These are phyloP conservation scores for Cercocebus atys DNA, from an alignment of 2,113 vertebrate genomes.

Conservation along the genomic window DNA sequence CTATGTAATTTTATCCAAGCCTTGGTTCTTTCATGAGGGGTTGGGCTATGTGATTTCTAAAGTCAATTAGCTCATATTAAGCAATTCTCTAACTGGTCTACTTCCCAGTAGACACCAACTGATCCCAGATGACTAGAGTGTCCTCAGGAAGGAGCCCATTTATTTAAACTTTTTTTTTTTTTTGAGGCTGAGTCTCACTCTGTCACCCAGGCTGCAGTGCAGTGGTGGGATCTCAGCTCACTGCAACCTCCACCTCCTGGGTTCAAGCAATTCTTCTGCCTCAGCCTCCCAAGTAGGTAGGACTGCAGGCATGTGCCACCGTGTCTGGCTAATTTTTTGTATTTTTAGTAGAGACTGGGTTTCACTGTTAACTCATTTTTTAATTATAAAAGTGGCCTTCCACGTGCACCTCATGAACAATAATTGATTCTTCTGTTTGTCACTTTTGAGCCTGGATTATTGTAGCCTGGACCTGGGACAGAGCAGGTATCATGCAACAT, in stretches of 20 bases:
- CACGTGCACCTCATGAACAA: no score
- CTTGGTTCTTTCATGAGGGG: neutral
- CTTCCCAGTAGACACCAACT: neutral
- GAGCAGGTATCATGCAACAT: neutral
- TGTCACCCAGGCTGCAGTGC: no score
- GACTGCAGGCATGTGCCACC: no score
- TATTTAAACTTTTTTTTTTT: no score
- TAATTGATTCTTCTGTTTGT: neutral
- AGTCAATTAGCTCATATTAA: neutral
- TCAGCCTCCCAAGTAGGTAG: no score
- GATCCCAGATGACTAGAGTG: neutral
- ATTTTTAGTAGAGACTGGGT: no score
- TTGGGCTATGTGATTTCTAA: neutral
- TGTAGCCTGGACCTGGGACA: neutral
- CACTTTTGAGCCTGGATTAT: neutral
- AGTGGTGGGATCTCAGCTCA: no score
- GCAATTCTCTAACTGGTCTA: neutral
- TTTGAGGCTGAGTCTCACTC: no score
- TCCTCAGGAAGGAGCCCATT: neutral
- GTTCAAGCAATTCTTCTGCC: no score
- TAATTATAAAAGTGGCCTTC: neutral
- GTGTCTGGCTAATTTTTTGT: rapidly evolving
- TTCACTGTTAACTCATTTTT: neutral
- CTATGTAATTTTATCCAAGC: neutral
- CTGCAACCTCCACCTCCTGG: no score